Base-by-base conservation (phyloP, 2,113 vertebrate species). In the Sceloporus tristichus region DNA sequence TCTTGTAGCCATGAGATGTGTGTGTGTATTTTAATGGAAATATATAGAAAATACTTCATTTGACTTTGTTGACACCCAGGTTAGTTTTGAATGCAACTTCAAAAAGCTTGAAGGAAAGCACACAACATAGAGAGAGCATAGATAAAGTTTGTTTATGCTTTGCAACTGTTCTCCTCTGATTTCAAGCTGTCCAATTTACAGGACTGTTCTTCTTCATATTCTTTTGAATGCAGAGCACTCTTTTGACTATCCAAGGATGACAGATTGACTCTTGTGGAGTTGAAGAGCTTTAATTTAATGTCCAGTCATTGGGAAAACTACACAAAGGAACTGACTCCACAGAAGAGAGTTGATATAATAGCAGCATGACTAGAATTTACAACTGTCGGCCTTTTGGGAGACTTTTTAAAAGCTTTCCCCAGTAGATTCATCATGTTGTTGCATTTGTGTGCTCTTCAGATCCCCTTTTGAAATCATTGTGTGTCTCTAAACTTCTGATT, bases 241-340 rank as follows among this genome's bases (percentile, higher is more conserved):
- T 89, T 93, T 91, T 84, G 48, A 85, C 29, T 83, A 82, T 84
- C 85, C 86, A 21, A 38, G 65, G 77, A 88, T 84, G 89, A 89
- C 54, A 90, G 88, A 85, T 84, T 85, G 70, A 19, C 66, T 90
- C 14, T 87, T 23, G 9, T 78, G 53, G 65, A 88, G 80, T 56
- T 85, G 23, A 90, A 53, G 16, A n/a, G 21, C 65, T 79, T 92
- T 92, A 92, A 90, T 77, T 92, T 93, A 85, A 89, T 85, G 66
- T 54, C 78, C 70, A 83, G 85, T 91, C 89, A 87, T 19, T 87
- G 80, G 68, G 76, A 84, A 84, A 80, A 70, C 13, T 48, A 48
- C 48, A 76, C 54, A 48, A 68, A 87, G 76, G 38, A 79, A 54
- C n/a, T 86, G 34, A 34, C 75, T 84, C 5, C 9, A 48, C 11